phyloP scores from a whole-genome alignment of 2,797 vertebrate genomes.

The Podargus strigoides region DNA sequence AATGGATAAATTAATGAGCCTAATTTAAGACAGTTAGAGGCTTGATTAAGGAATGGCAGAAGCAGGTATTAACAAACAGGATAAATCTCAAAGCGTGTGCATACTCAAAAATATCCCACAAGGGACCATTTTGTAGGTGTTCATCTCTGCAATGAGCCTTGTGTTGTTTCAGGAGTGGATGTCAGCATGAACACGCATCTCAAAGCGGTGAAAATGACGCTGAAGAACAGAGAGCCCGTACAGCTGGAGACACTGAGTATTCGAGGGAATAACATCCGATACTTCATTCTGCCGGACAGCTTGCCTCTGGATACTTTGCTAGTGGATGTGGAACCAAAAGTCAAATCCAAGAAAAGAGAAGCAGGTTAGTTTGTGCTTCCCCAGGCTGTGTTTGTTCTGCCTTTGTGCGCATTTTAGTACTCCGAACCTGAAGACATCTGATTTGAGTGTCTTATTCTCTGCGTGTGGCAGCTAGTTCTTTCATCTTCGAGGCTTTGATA shows the following conservation, averaged over 20 bases:
- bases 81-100: not conserved
- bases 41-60: not conserved
- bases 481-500: not conserved
- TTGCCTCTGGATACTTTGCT: conserved; percentile 95
- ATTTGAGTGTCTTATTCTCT: not conserved
- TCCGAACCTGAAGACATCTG: not conserved
- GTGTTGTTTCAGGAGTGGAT: conserved; percentile 84
- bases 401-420: not conserved
- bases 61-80: not conserved
- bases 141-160: not conserved
- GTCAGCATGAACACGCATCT: conserved; percentile 98
- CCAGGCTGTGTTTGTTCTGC: not conserved
- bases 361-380: conserved; percentile 80
- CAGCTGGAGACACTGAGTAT: conserved; percentile 96
- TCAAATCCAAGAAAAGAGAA: conserved; percentile 98
- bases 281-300: conserved; percentile 97
- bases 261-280: conserved; percentile 97
- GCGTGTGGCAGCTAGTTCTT: not conserved
- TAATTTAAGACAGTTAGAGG: not conserved
- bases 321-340: conserved; percentile 95
- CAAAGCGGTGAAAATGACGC: conserved; percentile 97
- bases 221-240: conserved; percentile 96
- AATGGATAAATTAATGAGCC: fast-evolving
- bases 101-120: not conserved
- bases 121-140: not conserved